Conservation (phyloP, 2,797 vertebrate species). For the Pterois miles region DNA sequence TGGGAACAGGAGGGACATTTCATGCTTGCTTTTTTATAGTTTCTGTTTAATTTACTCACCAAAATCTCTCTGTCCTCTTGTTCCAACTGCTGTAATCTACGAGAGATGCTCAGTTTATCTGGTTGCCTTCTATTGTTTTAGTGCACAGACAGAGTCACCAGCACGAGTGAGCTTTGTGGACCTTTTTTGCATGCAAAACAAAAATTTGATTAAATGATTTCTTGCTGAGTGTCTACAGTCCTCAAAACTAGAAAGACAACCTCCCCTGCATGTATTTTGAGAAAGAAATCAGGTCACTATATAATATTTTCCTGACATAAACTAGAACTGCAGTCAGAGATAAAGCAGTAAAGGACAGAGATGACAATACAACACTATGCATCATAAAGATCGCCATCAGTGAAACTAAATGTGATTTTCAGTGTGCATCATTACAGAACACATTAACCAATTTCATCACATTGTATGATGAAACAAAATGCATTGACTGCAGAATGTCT, state of each 20-base stretch:
- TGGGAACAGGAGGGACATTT: neutral
- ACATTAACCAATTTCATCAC: neutral
- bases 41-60: neutral
- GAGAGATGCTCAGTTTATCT: neutral
- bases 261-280: neutral
- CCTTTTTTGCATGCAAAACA: neutral
- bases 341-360: neutral
- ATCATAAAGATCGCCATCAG: neutral
- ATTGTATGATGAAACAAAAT: too few relatives aligned
- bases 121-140: neutral
- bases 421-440: neutral
- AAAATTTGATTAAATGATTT: neutral
- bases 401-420: neutral
- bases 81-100: neutral
- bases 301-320: neutral
- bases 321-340: neutral
- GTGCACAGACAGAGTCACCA: neutral
- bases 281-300: neutral
- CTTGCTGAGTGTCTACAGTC: neutral
- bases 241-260: neutral
- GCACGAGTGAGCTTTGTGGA: neutral
- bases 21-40: neutral
- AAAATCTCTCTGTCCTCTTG: neutral
- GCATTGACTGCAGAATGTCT: neutral
- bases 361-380: neutral